Percentiles rank a stretch among this genome's conserved stretches.
phyloP scores from a whole-genome alignment of 1,140 invertebrate species.

The Holotrichia oblita region DNA sequence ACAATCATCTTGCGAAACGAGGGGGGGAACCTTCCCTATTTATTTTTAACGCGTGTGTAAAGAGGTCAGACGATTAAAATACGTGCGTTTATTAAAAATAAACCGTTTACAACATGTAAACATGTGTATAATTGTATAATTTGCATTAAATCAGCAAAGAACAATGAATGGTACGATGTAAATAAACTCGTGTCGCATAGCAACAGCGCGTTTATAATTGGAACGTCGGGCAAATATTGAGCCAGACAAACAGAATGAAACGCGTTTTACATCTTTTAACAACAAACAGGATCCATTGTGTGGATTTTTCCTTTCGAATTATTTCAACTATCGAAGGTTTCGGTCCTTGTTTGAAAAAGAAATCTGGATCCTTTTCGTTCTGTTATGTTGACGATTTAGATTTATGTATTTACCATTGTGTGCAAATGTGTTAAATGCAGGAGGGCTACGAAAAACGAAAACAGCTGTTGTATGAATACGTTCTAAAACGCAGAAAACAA shows the following conservation, averaged over 20 bases:
- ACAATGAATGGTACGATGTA: constrained; percentile 4
- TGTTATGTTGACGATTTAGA: too few relatives aligned
- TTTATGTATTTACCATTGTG: too few relatives aligned
- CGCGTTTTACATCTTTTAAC: too few relatives aligned
- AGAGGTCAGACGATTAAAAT: constrained; percentile 16
- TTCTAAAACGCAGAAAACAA: too few relatives aligned
- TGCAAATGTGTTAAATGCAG: too few relatives aligned
- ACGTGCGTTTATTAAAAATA: constrained; percentile 20
- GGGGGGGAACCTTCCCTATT: too few relatives aligned
- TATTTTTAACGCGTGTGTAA: too few relatives aligned
- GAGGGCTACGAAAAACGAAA: too few relatives aligned
- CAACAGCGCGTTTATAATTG: constrained; percentile 16
- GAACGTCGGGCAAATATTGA: constrained; percentile 16
- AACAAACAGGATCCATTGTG: neutral
- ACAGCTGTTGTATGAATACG: too few relatives aligned
- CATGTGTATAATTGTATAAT: constrained; percentile 7
- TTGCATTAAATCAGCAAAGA: neutral
- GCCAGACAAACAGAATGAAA: neutral
- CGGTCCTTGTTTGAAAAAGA: neutral
- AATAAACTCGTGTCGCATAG: constrained; percentile 8
- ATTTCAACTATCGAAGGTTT: neutral
- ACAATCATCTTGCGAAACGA: neutral
- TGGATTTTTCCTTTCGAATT: neutral
- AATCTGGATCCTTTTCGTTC: too few relatives aligned
- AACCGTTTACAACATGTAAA: constrained; percentile 14